Base-by-base conservation (phyloP, 2,888 invertebrate genomes). In the Dolomedes plantarius region DNA sequence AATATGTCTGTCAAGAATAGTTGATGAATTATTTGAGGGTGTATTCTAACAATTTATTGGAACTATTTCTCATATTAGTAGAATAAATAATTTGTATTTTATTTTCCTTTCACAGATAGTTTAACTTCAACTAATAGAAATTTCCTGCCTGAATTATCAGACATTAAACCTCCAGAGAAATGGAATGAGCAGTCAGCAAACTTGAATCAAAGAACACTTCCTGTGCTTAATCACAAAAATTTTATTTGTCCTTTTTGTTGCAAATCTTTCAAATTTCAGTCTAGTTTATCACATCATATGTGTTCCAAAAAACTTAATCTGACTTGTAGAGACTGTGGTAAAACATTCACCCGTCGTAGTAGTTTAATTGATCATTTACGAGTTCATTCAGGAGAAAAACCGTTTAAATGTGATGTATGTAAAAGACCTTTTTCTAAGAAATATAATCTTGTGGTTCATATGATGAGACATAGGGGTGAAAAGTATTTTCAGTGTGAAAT, bases 331-430 rank as follows among this genome's bases (percentile, higher is more conserved):
- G 29, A 23, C 39, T 81, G 81, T 68, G 69, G 41, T 16, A 81
- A 74, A 69, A 74, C 74, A 29, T 81, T 81, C 31, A 81, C 81
- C 56, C 74, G 81, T 6, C 73, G 67, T 9, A 81, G 81, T 46
- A 81, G 74, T 68, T 74, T 81, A 7, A 23, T 74, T 16, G 81
- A 81, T 29, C 81, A 81, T 23, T 65, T 74, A 28, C 50, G 68
- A 13, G 31, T 81, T 28, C 81, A 81, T 68, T 29, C 74, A n/a
- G 81, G 81, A 6, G 74, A 56, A 16, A 81, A 50, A 27, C 80
- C 73, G 28, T 73, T 72, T 32, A 67, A 73, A n/a, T 80, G 80
- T 46, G n/a, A 7, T 27, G 56, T 32, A 27, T 81, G 81, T 74
- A 36, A 23, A 6, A 68, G 39, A 68, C 74, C 74, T n/a, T 81